Percentiles rank a stretch among this genome's conserved stretches.
Conservation (phyloP, 2,797 vertebrate genomes). For the Triplophysa bombifrons region DNA sequence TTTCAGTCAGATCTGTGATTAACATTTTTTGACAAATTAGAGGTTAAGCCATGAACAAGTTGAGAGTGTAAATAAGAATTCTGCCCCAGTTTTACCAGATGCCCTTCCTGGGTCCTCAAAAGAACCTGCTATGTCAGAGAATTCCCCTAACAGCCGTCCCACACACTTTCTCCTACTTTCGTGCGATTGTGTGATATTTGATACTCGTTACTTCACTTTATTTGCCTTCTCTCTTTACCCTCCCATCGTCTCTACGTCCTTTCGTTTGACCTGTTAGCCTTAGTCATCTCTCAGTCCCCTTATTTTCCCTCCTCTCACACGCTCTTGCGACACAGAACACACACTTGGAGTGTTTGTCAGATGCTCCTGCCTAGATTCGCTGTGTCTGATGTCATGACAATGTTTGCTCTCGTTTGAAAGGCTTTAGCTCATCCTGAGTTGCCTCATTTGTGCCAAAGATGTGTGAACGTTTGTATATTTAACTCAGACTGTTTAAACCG, state of each 20-base stretch:
- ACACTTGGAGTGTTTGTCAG: constrained; percentile 52
- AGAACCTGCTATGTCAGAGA: constrained; percentile 26
- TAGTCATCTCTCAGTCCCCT: constrained; percentile 44
- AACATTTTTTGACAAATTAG: constrained; percentile 22
- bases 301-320: constrained; percentile 50
- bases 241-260: constrained; percentile 33
- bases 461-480: constrained; percentile 57
- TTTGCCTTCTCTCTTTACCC: constrained; percentile 49
- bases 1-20: constrained; percentile 38
- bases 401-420: constrained; percentile 48
- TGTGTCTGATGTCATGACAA: constrained; percentile 39
- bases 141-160: constrained; percentile 24
- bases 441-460: constrained; percentile 39
- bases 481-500: constrained; percentile 10
- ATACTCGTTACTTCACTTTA: constrained; percentile 46
- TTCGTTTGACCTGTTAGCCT: constrained; percentile 41
- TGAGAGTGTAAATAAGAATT: background rate
- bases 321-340: constrained; percentile 49
- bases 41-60: constrained; percentile 16
- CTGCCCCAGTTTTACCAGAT: constrained; percentile 14
- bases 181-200: constrained; percentile 31
- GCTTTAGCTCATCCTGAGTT: constrained; percentile 43
- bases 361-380: constrained; percentile 37
- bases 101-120: constrained; percentile 10
- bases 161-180: constrained; percentile 21